Conservation (phyloP, 2,888 invertebrate species). For the Molorchus minor region DNA sequence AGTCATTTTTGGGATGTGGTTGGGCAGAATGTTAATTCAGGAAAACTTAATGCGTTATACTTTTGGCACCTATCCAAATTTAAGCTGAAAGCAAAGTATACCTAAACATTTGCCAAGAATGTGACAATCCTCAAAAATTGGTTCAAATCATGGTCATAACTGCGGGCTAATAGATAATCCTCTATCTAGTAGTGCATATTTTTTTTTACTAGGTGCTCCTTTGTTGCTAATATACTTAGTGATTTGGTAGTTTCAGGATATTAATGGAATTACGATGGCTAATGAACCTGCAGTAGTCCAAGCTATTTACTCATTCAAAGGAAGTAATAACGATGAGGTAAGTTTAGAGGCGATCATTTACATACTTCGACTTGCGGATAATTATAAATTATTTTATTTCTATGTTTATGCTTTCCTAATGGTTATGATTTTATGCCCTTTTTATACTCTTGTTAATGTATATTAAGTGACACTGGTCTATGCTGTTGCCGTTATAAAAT, state of each 20-base stretch:
- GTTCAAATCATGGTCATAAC: slow-evolving; percentile 54
- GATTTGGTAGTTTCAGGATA: slow-evolving; percentile 19
- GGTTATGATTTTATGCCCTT: too few relatives aligned
- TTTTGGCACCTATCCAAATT: slow-evolving; percentile 54
- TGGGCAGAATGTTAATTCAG: slow-evolving; percentile 44
- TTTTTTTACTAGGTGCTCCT: slow-evolving; percentile 1
- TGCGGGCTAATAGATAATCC: not conserved
- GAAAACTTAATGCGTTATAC: slow-evolving; percentile 49
- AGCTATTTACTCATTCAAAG: slow-evolving; percentile 93
- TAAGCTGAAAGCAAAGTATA: slow-evolving; percentile 48
- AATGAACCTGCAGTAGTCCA: slow-evolving; percentile 78
- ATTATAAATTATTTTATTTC: too few relatives aligned
- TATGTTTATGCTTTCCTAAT: too few relatives aligned
- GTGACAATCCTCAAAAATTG: slow-evolving; percentile 60
- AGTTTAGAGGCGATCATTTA: too few relatives aligned
- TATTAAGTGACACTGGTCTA: too few relatives aligned
- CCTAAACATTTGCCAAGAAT: slow-evolving; percentile 60
- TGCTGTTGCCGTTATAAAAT: too few relatives aligned
- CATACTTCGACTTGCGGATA: too few relatives aligned
- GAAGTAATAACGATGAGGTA: slow-evolving; percentile 97
- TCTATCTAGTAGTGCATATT: not conserved
- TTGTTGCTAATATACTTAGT: slow-evolving; percentile 2
- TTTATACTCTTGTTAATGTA: too few relatives aligned
- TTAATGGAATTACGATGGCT: slow-evolving; percentile 62
- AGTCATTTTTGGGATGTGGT: slow-evolving; percentile 29